Percentiles rank a stretch among this genome's conserved stretches.
phyloP scores from a whole-genome alignment of 2,113 vertebrate species.

The Antechinus flavipes region DNA sequence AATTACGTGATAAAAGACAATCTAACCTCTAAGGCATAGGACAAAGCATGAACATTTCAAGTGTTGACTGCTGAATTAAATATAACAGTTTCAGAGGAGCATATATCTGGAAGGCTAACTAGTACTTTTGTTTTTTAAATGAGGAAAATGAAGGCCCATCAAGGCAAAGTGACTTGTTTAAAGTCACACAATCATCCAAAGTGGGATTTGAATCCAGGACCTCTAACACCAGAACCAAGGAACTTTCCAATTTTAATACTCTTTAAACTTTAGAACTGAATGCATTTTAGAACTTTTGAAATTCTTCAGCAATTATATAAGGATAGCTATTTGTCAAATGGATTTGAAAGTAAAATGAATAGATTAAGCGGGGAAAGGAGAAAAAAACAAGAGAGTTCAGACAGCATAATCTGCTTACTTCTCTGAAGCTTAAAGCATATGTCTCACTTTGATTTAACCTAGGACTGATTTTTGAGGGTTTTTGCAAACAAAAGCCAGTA shows the following conservation, averaged over 20 bases:
- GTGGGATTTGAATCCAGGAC: background rate
- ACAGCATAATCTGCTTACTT: background rate
- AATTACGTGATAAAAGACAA: background rate
- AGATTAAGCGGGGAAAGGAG: background rate
- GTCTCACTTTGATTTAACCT: background rate
- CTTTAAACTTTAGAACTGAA: background rate
- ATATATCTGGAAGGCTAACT: background rate
- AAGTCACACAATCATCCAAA: background rate
- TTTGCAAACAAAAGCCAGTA: background rate
- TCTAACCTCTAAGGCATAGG: background rate
- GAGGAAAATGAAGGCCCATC: background rate
- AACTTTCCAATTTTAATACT: background rate
- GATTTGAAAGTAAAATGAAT: background rate
- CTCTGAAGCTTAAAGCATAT: background rate
- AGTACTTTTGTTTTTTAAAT: background rate
- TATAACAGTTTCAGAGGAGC: background rate
- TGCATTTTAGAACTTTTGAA: background rate
- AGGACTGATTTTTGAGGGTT: accelerated
- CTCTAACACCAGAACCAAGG: background rate
- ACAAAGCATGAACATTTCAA: too few species aligned
- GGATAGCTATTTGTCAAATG: background rate
- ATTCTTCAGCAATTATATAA: background rate
- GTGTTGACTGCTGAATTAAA: background rate
- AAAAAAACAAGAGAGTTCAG: background rate
- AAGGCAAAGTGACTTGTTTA: background rate